Evolutionary conservation across 1,140 invertebrate species (phyloP), one percentile per base, ranked within the genome.

Genomic region (Cylas formicarius): DNA sequence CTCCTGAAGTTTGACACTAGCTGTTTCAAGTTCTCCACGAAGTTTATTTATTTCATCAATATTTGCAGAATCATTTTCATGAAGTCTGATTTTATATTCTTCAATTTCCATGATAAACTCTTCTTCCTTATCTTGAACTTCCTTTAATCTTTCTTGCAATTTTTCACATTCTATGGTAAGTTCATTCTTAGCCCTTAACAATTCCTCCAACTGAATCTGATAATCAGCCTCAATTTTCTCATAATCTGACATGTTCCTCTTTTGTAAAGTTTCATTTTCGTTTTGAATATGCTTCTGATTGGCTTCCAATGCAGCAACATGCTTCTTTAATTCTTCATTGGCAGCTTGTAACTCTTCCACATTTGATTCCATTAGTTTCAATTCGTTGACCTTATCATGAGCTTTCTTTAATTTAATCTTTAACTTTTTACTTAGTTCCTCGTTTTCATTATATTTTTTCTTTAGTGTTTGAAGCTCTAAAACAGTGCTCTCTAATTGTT

Each of bases 191-290:
- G 77, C 73, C 41, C 62, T 66, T 24, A 73, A 65, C 20, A 74
- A 57, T 23, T 70, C 67, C 52, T 76, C 68, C 39, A 79, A 68
- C 60, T 81, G 77, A n/a, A 62, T 65, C 48, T 74, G 76, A 40
- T 78, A 69, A 53, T 80, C 75, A 19, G 62, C 59, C 56, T 80
- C 76, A 28, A 77, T 58, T 50, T 75, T 73, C 48, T 80, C 76
- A 27, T 76, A 67, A 40, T 79, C 75, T 10, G 58, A 67, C 24
- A 67, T 66, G 51, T 73, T 74, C 37, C 69, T 64, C 4, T 64
- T 60, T 48, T 76, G 47, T 32, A 73, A 65, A 21, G 63, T 60
- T 50, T 74, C 71, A 58, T 74, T 70, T 19, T 76, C 71, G 23
- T 66, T 58, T 9, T 70, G 67, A 34, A 74, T 45, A 14, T 67